Evolutionary conservation across 1,140 invertebrate species (phyloP).

Genomic region (Rhopalosiphum padi): DNA sequence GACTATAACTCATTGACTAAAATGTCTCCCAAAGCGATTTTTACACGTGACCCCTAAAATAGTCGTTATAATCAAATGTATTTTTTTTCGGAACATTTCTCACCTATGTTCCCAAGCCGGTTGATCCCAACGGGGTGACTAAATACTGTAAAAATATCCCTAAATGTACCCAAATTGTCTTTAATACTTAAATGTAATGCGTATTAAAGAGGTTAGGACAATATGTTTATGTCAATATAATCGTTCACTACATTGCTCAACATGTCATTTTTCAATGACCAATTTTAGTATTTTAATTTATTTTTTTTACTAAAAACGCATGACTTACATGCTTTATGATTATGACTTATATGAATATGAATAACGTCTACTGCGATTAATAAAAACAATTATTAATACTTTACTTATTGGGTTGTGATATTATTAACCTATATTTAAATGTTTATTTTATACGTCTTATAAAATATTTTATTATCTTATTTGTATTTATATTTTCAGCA

Average conservation of each 20-base stretch:
- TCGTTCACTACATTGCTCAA: no score
- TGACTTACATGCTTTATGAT: no score
- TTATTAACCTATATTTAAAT: no score
- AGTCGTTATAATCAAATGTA: slow-evolving; percentile 17
- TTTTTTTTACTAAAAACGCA: background rate
- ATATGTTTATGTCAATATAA: no score
- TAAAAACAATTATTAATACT: background rate
- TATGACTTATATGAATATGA: no score
- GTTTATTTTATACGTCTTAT: no score
- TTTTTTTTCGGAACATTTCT: background rate
- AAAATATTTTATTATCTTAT: background rate
- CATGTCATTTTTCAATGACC: background rate
- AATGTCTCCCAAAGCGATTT: slow-evolving; percentile 41
- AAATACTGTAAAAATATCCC: background rate
- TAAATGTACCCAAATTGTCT: background rate
- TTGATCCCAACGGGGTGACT: background rate
- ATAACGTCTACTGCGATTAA: no score
- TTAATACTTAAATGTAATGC: background rate
- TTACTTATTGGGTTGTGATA: background rate
- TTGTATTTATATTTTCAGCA: background rate
- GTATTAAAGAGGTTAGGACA: background rate
- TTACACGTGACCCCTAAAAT: background rate
- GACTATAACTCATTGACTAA: slow-evolving; percentile 36
- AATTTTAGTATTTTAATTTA: background rate
- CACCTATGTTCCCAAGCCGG: background rate